Base-by-base conservation (phyloP, 2,888 invertebrate species). In the Pteria penguin region DNA sequence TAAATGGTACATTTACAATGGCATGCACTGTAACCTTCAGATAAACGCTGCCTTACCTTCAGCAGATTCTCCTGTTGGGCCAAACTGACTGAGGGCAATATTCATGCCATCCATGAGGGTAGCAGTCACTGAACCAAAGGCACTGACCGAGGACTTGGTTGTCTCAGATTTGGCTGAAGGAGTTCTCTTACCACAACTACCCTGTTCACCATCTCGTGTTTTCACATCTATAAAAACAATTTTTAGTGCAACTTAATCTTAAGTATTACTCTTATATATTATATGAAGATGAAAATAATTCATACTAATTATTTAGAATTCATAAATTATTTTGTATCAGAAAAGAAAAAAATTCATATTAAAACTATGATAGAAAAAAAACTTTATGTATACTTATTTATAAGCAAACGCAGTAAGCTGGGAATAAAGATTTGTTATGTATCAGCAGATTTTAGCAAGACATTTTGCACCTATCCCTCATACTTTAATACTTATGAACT, bases 41-140 rank as follows among this genome's bases (percentile, higher is more conserved):
- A n/a, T n/a, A n/a, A n/a, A n/a, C n/a, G 18, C 18, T 1, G 45
- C 8, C 81, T 75, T 75, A 87, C 87, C 85, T 74, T 84, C 86
- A 8, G 80, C 79, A 11, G 84, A 81, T 71, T 82, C 78, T 62
- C 91, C 91, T 4, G 79, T 77, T 1, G 84, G 81, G 18, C 92
- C 92, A 83, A 88, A 91, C 79, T 87, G 86, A 78, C 90, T 90
- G 58, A 91, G 83, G 24, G 91, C 83, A 32, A 92, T 78, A 11
- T 80, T 80, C 88, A 92, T 89, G 27, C 91, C 91, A 80, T 91
- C 91, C 36, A 72, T 77, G 57, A 91, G 83, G n/a, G 82, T 73
- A 3, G 89, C 90, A 27, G 87, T 88, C 70, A 92, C 83, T 5
- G 91, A 90, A 11, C 91, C 91, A 86, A 90, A 91, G 18, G 84